Evolutionary conservation across 2,888 invertebrate genomes (phyloP).

Genomic region (Oscheius sp.): DNA sequence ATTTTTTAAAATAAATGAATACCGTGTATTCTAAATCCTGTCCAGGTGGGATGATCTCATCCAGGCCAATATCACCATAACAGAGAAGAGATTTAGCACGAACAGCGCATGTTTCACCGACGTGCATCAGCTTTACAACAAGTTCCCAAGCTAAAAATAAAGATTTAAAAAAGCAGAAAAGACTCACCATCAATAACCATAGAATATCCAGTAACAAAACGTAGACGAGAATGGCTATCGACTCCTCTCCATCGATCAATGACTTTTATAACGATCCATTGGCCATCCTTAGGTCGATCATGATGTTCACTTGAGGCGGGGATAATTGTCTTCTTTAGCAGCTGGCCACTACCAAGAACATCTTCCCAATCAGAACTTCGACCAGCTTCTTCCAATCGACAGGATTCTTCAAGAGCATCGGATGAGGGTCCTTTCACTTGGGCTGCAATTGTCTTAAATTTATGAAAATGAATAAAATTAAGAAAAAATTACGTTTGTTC

Average conservation of each 20-base stretch:
- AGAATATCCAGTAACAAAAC: constrained; percentile 42
- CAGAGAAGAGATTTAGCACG: constrained; percentile 40
- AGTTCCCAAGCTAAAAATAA: constrained; percentile 50
- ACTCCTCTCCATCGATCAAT: constrained; percentile 36
- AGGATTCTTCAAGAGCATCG: constrained; percentile 44
- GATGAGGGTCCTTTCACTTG: constrained; percentile 47
- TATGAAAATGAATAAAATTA: not conserved
- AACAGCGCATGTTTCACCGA: constrained; percentile 44
- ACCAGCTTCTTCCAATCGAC: constrained; percentile 38
- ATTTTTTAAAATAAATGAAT: not conserved
- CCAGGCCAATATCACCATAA: constrained; percentile 42
- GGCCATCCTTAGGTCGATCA: constrained; percentile 40
- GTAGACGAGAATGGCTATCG: constrained; percentile 37
- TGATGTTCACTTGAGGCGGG: constrained; percentile 19
- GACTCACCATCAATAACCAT: constrained; percentile 52
- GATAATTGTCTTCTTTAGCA: constrained; percentile 37
- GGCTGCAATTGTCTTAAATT: constrained; percentile 40
- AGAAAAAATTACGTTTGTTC: constrained; percentile 36
- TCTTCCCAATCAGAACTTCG: constrained; percentile 45
- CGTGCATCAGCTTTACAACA: constrained; percentile 44
- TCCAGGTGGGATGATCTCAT: constrained; percentile 29
- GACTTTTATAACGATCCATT: constrained; percentile 43
- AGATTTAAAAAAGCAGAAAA: constrained; percentile 10
- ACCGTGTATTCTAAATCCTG: constrained; percentile 49
- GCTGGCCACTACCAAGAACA: constrained; percentile 43